Evolutionary conservation across 2,797 vertebrate genomes (phyloP), one percentile per base, ranked within the genome.

Genomic region (Furcifer pardalis): DNA sequence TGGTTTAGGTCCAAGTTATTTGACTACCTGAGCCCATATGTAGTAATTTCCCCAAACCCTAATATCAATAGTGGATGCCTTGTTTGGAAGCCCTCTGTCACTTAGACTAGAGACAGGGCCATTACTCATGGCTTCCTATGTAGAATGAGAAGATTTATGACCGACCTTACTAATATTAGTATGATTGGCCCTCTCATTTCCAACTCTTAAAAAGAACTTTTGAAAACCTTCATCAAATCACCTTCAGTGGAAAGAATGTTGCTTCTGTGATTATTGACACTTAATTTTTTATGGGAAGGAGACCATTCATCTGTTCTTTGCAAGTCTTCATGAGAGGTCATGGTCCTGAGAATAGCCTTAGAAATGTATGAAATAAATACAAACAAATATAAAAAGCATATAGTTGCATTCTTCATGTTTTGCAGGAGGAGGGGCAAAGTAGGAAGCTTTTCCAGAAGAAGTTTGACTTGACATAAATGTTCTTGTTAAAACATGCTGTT

Each of bases 401-500:
- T 37, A 35, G 74, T 44, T 30, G 49, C 30, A 27, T 44, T 30
- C 2, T 44, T 84, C 15, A 30, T 77, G 35, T n/a, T 69, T 1
- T 35, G 52, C 15, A 40, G 8, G 59, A 7, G 63, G 25, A 49
- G 23, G 23, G 6, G 35, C 25, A 27, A 42, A 71, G 8, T 9
- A 56, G 21, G 8, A 25, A 9, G 27, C 21, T 35, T 27, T 65
- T 35, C 13, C 13, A 27, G 42, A 46, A 44, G 30, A 32, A 62
- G 21, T 19, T 10, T 27, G 1, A 3, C 1, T 10, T 27, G 1
- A 3, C 1, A 1, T 42, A 19, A 19, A 21, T 56, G 52, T 63
- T 2, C 1, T 76, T 87, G 63, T 23, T 75, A 23, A 90, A 83
- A 21, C 66, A 12, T 82, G 78, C 85, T 65, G 1, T 30, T 77